Conservation (phyloP, 2,797 vertebrate genomes). For the Denticeps clupeoides region DNA sequence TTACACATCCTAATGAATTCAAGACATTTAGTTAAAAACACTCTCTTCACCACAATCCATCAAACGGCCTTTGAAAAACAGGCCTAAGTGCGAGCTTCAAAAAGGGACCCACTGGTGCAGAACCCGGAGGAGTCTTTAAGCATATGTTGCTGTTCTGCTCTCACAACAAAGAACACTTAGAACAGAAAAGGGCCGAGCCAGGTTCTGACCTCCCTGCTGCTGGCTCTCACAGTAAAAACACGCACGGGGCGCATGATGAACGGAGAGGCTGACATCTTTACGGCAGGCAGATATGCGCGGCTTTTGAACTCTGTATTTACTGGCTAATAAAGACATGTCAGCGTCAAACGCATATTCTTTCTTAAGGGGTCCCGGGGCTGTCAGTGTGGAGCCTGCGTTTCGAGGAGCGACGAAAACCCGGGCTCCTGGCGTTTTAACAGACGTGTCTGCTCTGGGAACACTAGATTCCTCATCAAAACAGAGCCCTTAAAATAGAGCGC, state of each 20-base stretch:
- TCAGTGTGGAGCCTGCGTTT: not conserved
- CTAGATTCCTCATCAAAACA: constrained; percentile 21
- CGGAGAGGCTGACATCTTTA: not conserved
- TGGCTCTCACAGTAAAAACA: not conserved
- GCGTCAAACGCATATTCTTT: not conserved
- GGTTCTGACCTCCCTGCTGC: not conserved
- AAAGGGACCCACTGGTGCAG: too few species aligned
- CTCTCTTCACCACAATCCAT: too few species aligned
- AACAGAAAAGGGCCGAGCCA: not conserved
- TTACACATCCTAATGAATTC: too few species aligned
- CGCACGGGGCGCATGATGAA: not conserved
- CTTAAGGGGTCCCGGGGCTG: not conserved
- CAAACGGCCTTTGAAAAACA: too few species aligned
- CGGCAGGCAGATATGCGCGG: not conserved
- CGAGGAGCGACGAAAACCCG: not conserved
- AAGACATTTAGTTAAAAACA: too few species aligned
- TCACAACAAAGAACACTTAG: not conserved
- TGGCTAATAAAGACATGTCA: not conserved
- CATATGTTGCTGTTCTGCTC: not conserved
- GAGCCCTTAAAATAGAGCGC: constrained; percentile 29
- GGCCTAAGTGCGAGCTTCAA: too few species aligned
- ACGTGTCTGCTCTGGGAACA: constrained; percentile 28
- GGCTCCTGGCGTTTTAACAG: constrained; percentile 6
- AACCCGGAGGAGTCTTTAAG: too few species aligned
- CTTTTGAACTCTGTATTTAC: constrained; percentile 3